Percentiles rank a stretch among this genome's conserved stretches.
Evolutionary conservation across 2,113 vertebrate species (phyloP).

Genomic region (Petromus typicus): DNA sequence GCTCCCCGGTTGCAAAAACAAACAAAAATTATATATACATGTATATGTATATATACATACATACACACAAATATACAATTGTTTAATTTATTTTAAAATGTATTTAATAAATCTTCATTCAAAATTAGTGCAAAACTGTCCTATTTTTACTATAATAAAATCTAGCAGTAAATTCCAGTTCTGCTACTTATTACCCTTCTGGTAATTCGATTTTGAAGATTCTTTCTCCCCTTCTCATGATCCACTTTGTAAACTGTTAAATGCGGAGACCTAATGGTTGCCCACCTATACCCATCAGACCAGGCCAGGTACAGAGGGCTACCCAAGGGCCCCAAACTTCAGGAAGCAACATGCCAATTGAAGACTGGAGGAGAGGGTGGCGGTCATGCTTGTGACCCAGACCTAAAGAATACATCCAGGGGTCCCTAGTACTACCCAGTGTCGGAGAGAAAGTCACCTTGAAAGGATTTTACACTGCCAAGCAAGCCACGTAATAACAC

Average conservation of each 20-base stretch:
- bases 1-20: no score
- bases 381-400: neutral
- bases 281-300: neutral
- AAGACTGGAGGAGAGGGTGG: neutral
- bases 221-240: neutral
- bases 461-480: neutral
- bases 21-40: neutral
- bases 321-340: neutral
- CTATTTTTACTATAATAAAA: neutral
- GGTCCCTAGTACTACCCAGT: neutral
- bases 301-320: neutral
- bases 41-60: neutral
- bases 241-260: neutral
- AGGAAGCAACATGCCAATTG: neutral
- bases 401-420: neutral
- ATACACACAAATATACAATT: neutral
- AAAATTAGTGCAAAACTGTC: neutral
- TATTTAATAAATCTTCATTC: neutral
- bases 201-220: neutral
- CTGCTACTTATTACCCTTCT: neutral
- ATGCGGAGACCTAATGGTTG: neutral
- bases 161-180: neutral
- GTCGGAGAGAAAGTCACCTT: neutral
- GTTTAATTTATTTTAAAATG: constrained; percentile 39
- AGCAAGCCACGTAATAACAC: neutral